Evolutionary conservation across 2,797 vertebrate species (phyloP).

Genomic region (Ataeniobius toweri): DNA sequence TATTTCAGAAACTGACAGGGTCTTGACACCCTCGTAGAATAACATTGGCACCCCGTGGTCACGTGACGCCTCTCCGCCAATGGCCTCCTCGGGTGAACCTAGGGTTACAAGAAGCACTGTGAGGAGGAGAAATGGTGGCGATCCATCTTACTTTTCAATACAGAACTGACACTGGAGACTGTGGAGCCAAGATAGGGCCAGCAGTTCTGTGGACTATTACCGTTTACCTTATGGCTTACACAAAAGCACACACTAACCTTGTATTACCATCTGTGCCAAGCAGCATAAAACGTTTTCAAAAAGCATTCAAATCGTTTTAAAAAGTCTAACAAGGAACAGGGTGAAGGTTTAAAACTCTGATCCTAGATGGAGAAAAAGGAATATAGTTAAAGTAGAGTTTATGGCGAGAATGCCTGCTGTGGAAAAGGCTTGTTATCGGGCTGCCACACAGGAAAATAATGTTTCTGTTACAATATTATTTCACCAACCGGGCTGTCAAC

Average conservation of each 20-base stretch:
- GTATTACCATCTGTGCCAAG: conserved; percentile 73
- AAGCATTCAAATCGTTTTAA: conserved; percentile 54
- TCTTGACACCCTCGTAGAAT: conserved; percentile 99
- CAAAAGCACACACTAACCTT: conserved; percentile 69
- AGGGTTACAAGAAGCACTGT: conserved; percentile 87
- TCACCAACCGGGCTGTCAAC: conserved; percentile 61
- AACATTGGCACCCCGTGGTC: conserved; percentile 99
- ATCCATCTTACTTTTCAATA: conserved; percentile 99
- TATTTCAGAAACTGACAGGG: conserved; percentile 99
- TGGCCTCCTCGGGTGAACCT: conserved; percentile 95
- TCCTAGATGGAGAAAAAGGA: conserved; percentile 20
- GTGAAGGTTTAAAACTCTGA: conserved; percentile 37
- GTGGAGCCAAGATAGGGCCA: conserved; percentile 94
- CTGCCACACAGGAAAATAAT: conserved; percentile 61
- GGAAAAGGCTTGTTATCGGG: conserved; percentile 49
- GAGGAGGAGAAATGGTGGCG: conserved; percentile 93
- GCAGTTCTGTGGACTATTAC: conserved; percentile 88
- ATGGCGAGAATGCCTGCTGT: conserved; percentile 6
- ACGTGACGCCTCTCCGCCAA: conserved; percentile 98
- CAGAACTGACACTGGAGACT: conserved; percentile 95
- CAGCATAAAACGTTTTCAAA: conserved; percentile 53
- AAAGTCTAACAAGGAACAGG: conserved; percentile 44
- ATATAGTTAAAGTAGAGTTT: conserved; percentile 33
- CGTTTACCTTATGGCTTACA: conserved; percentile 83
- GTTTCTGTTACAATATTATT: conserved; percentile 63